Base-by-base conservation (phyloP, 2,888 invertebrate genomes). In the Proisotoma minuta region DNA sequence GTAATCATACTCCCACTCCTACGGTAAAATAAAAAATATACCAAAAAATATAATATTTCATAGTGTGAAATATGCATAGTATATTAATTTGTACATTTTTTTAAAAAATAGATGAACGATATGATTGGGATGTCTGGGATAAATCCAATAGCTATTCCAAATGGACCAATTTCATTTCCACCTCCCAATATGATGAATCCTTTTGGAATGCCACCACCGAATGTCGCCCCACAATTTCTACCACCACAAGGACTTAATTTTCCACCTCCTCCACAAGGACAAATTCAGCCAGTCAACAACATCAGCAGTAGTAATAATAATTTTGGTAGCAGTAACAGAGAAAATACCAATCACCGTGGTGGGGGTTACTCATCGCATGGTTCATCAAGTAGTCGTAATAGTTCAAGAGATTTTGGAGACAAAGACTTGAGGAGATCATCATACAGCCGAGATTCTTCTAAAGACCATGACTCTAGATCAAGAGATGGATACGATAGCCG, bases 401-500 rank as follows among this genome's bases (percentile, higher is more conserved):
- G 3, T 34, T 18, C 20, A n/a, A 18, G 54, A 23, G 54, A 54
- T 18, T 54, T 20, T 34, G 34, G 39, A n/a, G 54, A 54, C 23
- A 29, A 39, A 39, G 54, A 54, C 39, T 28, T n/a, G 2, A 34
- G 54, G 23, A n/a, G 29, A n/a, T 20, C 51, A 27, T 51, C 10
- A n/a, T n/a, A n/a, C n/a, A n/a, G n/a, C n/a, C 26, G 28, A 18
- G 28, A 51, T n/a, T 18, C n/a, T 15, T 18, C 18, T 5, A 22
- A 40, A 3, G 26, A 22, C 5, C 23, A 24, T 26, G 56, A 56
- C 12, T 26, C 26, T 20, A 23, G 43, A 18, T 18, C 4, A 12
- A 29, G 53, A 39, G 43, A n/a, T 39, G 5, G 22, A 10, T 47
- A 56, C 20, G 56, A 56, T 18, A 56, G 56, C 26, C 23, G 56